A percentile compares a stretch with the other conserved stretches of the same genome.
These are phyloP conservation scores for Epistrophe grossulariae DNA, from an alignment of 2,888 invertebrate genomes.

Conservation along the genomic window DNA sequence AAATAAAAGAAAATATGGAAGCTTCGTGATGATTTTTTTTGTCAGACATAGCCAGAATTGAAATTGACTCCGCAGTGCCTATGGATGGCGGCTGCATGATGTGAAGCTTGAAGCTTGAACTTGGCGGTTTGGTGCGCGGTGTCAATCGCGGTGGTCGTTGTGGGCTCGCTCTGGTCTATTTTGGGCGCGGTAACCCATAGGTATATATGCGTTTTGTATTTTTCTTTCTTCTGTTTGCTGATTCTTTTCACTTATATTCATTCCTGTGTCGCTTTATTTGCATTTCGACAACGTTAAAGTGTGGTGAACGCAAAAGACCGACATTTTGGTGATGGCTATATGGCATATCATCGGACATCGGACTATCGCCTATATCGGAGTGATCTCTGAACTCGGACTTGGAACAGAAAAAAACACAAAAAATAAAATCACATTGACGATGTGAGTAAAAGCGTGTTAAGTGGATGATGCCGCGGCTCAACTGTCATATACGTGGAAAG, in stretches of 20 bases:
- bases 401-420: conserved; percentile 29
- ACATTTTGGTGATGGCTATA: conserved; percentile 54
- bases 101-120: conserved; percentile 47
- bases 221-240: conserved; percentile 73
- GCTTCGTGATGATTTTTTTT: conserved; percentile 27
- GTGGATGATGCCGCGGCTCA: conserved; percentile 62
- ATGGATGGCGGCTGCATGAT: not conserved
- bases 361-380: conserved; percentile 31
- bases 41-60: conserved; percentile 48
- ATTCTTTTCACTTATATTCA: conserved; percentile 57
- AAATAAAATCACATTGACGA: conserved; percentile 56
- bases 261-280: conserved; percentile 66
- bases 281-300: conserved; percentile 67
- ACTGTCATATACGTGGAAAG: conserved; percentile 8
- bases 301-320: conserved; percentile 66
- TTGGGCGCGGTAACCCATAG: conserved; percentile 80
- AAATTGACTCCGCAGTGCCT: conserved; percentile 69
- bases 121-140: conserved; percentile 67
- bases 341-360: conserved; percentile 7
- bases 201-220: conserved; percentile 44
- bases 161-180: conserved; percentile 68
- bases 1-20: conserved; percentile 71
- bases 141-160: conserved; percentile 47
- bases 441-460: conserved; percentile 75
- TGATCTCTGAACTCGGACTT: conserved; percentile 13